Evolutionary conservation across 2,888 invertebrate species (phyloP).

Genomic region (Alviniconcha strummeri): DNA sequence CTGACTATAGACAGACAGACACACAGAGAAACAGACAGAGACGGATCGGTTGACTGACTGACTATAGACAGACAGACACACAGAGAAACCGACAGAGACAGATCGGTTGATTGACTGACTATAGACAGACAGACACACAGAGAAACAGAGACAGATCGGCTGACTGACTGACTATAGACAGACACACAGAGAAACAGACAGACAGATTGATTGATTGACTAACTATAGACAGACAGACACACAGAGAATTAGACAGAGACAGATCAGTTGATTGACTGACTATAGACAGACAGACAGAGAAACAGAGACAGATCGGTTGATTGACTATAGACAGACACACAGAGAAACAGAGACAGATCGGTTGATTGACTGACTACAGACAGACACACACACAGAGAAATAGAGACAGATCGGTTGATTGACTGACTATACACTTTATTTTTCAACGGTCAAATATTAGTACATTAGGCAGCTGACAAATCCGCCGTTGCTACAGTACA

Average conservation of each 20-base stretch:
- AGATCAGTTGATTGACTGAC: background rate
- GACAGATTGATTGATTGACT: too few relatives aligned
- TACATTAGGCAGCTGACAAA: too few relatives aligned
- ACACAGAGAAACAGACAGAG: constrained; percentile 2
- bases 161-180: background rate
- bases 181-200: background rate
- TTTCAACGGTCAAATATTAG: too few relatives aligned
- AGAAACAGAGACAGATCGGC: background rate
- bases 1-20: background rate
- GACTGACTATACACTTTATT: too few relatives aligned
- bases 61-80: background rate
- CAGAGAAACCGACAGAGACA: background rate
- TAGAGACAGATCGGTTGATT: background rate
- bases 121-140: constrained; percentile 1
- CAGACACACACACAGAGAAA: background rate
- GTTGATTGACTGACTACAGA: background rate
- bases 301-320: background rate
- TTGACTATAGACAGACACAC: background rate
- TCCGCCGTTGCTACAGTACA: too few relatives aligned
- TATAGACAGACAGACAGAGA: background rate
- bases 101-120: too few relatives aligned
- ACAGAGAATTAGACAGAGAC: background rate
- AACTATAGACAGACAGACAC: background rate
- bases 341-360: background rate
- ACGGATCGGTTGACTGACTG: background rate